These are phyloP conservation scores for Ciconia boyciana DNA, from an alignment of 2,113 vertebrate genomes.

Conservation along the genomic window DNA sequence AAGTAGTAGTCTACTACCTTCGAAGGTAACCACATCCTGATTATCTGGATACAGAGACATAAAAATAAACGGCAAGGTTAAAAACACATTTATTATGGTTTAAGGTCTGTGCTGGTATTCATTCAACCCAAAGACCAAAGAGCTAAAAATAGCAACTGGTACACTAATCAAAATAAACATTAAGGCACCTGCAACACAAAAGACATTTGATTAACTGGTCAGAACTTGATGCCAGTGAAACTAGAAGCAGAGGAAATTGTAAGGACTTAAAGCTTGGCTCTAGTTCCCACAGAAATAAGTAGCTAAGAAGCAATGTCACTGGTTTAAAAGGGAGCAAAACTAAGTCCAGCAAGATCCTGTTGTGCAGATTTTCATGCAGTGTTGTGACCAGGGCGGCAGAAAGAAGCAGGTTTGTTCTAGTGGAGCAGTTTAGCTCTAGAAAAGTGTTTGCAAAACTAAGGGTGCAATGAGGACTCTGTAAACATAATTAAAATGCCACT, in stretches of 20 bases:
- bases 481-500: not conserved
- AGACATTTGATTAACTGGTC: slow-evolving; percentile 73
- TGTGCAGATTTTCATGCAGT: not conserved
- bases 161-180: slow-evolving; percentile 74
- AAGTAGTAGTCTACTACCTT: slow-evolving; percentile 57
- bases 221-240: slow-evolving; percentile 58
- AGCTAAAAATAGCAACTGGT: slow-evolving; percentile 71
- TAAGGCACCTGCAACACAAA: slow-evolving; percentile 68
- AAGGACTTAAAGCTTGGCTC: not conserved
- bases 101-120: slow-evolving; percentile 62
- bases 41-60: slow-evolving; percentile 68
- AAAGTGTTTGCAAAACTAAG: not conserved
- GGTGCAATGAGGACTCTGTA: not conserved
- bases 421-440: not conserved
- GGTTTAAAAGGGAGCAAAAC: not conserved
- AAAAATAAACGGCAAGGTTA: slow-evolving; percentile 76
- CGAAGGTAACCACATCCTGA: slow-evolving; percentile 79
- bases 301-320: not conserved
- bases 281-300: not conserved
- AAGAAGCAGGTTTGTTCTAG: not conserved
- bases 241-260: slow-evolving; percentile 55
- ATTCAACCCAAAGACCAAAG: slow-evolving; percentile 65
- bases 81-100: slow-evolving; percentile 70
- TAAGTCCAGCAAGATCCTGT: not conserved
- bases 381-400: not conserved